These are phyloP conservation scores for Seriola rivoliana DNA, from an alignment of 2,113 vertebrate genomes.

Conservation along the genomic window DNA sequence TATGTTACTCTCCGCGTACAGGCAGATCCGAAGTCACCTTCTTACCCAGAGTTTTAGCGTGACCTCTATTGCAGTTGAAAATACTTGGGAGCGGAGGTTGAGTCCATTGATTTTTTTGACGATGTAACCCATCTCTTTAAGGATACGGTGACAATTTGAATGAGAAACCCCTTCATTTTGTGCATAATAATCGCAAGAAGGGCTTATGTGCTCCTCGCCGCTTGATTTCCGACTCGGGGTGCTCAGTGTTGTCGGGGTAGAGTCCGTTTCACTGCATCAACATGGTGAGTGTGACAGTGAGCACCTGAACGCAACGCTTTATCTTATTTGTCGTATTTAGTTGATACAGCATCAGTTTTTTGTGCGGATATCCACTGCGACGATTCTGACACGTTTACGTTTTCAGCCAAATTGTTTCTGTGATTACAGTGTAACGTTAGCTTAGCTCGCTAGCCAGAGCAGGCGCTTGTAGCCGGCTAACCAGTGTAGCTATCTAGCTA, in stretches of 20 bases:
- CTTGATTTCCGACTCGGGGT: constrained; percentile 79
- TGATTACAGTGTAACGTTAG: constrained; percentile 12
- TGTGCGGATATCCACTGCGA: background rate
- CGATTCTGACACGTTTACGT: background rate
- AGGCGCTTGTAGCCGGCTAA: constrained; percentile 47
- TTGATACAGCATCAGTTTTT: background rate
- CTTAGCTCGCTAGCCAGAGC: constrained; percentile 50
- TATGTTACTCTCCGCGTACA: background rate
- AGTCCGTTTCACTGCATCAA: constrained; percentile 80
- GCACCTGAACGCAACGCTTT: background rate
- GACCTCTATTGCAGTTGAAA: constrained; percentile 89
- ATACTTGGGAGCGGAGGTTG: constrained; percentile 76
- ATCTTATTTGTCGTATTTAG: background rate
- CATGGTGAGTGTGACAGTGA: constrained; percentile 83
- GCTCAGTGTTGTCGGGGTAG: constrained; percentile 81
- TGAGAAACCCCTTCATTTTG: constrained; percentile 60
- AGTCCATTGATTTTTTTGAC: constrained; percentile 65
- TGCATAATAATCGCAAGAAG: constrained; percentile 65
- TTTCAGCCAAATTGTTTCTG: background rate
- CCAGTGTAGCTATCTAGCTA: constrained; percentile 36
- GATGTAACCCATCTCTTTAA: constrained; percentile 56
- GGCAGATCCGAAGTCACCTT: constrained; percentile 65
- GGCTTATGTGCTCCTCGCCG: constrained; percentile 85
- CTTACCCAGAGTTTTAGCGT: constrained; percentile 70
- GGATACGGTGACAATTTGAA: constrained; percentile 45